A percentile compares a stretch with the other conserved stretches of the same genome.
Conservation (phyloP, 2,888 invertebrate species). For the Xylota segnis region DNA sequence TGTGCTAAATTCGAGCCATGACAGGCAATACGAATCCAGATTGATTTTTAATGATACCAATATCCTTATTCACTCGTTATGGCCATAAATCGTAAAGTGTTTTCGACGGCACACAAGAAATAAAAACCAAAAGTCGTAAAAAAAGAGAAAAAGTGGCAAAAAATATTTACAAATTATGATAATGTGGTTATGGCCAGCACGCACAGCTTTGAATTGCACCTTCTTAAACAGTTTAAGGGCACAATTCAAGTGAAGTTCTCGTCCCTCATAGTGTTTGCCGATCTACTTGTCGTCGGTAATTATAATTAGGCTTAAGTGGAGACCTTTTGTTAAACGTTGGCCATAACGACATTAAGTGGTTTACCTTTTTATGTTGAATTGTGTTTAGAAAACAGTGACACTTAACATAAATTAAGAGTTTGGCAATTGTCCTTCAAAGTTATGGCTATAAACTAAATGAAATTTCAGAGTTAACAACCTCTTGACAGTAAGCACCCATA, state of each 20-base stretch:
- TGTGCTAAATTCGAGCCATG: background rate
- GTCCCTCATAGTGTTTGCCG: background rate
- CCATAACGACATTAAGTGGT: conserved; percentile 4
- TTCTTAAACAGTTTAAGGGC: conserved; percentile 27
- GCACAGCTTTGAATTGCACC: conserved; percentile 20
- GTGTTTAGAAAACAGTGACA: background rate
- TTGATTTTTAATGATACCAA: background rate
- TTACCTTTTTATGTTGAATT: background rate
- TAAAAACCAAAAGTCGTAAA: background rate
- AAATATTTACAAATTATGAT: conserved; percentile 25
- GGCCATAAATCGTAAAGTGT: conserved; percentile 3
- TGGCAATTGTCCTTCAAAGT: conserved; percentile 4
- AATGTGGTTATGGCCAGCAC: conserved; percentile 23
- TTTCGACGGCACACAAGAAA: background rate
- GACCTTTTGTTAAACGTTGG: background rate
- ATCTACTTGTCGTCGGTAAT: conserved; percentile 1
- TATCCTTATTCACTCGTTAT: background rate
- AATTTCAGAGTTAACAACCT: background rate
- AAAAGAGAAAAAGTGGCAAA: conserved; percentile 4
- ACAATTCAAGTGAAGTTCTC: conserved; percentile 9
- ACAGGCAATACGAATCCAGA: no score
- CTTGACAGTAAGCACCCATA: conserved; percentile 1
- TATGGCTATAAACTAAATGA: background rate
- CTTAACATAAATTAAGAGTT: background rate
- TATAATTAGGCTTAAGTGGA: conserved; percentile 19